These are phyloP conservation scores for Lates japonicus DNA, from an alignment of 2,797 vertebrate genomes.

Conservation along the genomic window DNA sequence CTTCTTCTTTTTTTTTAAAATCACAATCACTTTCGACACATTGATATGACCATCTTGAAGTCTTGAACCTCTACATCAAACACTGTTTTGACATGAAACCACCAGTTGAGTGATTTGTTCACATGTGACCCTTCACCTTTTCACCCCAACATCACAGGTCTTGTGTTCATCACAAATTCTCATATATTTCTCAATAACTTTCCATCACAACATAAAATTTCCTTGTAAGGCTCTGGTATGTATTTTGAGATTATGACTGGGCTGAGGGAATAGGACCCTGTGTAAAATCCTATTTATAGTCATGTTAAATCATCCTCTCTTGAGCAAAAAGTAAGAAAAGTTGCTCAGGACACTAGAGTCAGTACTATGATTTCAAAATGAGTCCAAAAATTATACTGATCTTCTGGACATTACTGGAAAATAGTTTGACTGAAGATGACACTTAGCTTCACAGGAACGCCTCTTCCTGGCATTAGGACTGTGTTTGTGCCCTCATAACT, in stretches of 20 bases:
- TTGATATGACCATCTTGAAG: neutral
- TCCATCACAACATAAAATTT: neutral
- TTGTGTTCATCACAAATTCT: neutral
- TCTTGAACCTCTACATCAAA: neutral
- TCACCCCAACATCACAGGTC: neutral
- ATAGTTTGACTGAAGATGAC: neutral
- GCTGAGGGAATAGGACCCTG: neutral
- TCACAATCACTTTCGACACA: too few relatives aligned
- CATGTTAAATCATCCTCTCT: neutral
- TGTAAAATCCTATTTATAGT: slow-evolving; percentile 35
- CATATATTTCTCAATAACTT: neutral
- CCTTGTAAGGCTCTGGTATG: neutral
- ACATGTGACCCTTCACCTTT: neutral
- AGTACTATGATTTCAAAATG: neutral
- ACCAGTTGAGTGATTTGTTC: neutral
- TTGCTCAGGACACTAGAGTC: neutral
- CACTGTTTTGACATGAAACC: neutral
- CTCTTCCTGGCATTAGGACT: slow-evolving; percentile 30
- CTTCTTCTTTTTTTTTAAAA: neutral
- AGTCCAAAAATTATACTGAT: too few relatives aligned
- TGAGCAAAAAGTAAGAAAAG: neutral
- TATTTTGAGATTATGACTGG: neutral
- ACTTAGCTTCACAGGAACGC: neutral
- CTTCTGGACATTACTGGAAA: neutral
- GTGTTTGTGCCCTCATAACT: neutral